phyloP scores from a whole-genome alignment of 2,113 vertebrate genomes.

The Neodon shergylaensis region DNA sequence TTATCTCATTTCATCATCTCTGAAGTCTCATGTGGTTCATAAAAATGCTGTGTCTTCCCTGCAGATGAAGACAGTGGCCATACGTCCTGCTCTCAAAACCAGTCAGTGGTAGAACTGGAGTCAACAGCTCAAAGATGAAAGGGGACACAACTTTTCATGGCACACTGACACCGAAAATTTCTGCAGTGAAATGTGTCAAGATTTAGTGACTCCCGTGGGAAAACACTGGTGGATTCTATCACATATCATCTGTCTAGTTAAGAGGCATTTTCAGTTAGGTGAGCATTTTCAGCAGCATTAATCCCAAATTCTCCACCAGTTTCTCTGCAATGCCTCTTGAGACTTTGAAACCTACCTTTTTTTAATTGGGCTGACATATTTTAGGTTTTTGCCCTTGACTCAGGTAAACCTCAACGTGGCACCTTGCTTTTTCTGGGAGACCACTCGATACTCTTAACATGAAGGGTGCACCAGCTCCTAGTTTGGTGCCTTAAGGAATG shows the following conservation, averaged over 20 bases:
- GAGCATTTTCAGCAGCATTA: background rate
- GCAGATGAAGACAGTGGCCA: background rate
- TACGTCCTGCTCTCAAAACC: background rate
- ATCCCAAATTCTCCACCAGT: background rate
- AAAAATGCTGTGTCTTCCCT: background rate
- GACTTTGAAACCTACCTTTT: background rate
- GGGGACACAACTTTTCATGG: background rate
- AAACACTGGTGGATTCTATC: background rate
- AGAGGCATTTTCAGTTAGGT: conserved; percentile 6
- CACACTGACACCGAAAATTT: background rate
- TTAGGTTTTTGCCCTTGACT: conserved; percentile 4
- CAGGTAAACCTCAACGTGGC: background rate
- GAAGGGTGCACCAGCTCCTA: background rate
- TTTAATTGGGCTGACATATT: background rate
- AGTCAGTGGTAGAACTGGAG: background rate
- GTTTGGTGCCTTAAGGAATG: background rate
- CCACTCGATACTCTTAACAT: background rate
- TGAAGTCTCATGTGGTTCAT: background rate
- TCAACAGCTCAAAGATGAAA: background rate
- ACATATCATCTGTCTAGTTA: background rate
- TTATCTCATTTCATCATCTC: conserved; percentile 7
- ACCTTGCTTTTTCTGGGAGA: conserved; percentile 6
- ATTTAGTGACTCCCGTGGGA: background rate
- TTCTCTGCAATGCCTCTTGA: conserved; percentile 13
- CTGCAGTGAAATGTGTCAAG: background rate